These are phyloP conservation scores for Lasioglossum villosulum DNA, from an alignment of 2,888 invertebrate genomes.

Conservation along the genomic window DNA sequence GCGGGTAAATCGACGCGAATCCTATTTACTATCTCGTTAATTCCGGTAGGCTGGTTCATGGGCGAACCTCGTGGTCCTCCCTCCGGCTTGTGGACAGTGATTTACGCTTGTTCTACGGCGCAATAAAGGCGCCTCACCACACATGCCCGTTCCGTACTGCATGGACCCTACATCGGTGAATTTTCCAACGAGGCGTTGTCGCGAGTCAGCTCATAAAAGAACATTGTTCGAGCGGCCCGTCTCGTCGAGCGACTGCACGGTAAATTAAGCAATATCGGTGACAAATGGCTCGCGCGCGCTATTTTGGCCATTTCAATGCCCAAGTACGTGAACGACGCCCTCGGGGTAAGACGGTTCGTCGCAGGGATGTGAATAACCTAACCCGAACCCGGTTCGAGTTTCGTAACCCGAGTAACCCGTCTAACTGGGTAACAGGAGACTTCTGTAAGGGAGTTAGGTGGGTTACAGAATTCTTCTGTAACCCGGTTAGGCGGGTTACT, in stretches of 20 bases:
- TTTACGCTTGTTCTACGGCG: slow-evolving; percentile 19
- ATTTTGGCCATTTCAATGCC: neutral
- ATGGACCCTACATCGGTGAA: slow-evolving; percentile 13
- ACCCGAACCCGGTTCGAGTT: neutral
- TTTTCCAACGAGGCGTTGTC: slow-evolving; percentile 23
- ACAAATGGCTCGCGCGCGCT: slow-evolving; percentile 34
- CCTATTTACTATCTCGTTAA: slow-evolving; percentile 58
- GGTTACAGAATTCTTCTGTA: too few relatives aligned
- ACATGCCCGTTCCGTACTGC: neutral
- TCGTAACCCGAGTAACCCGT: too few relatives aligned
- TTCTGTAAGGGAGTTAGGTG: too few relatives aligned
- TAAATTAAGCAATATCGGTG: slow-evolving; percentile 53
- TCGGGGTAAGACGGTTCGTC: neutral
- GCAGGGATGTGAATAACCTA: too few relatives aligned
- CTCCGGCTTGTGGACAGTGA: slow-evolving; percentile 16
- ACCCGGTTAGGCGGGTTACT: too few relatives aligned
- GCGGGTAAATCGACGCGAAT: neutral
- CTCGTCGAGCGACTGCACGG: neutral
- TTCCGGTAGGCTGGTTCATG: slow-evolving; percentile 18
- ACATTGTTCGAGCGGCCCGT: slow-evolving; percentile 19
- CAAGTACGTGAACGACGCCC: slow-evolving; percentile 15
- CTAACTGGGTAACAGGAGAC: too few relatives aligned
- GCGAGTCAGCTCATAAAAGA: slow-evolving; percentile 34
- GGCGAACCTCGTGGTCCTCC: neutral
- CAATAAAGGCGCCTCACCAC: slow-evolving; percentile 12